Percentiles rank a stretch among this genome's conserved stretches.
Evolutionary conservation across 2,113 vertebrate species (phyloP).

Genomic region (Scolopax mira): DNA sequence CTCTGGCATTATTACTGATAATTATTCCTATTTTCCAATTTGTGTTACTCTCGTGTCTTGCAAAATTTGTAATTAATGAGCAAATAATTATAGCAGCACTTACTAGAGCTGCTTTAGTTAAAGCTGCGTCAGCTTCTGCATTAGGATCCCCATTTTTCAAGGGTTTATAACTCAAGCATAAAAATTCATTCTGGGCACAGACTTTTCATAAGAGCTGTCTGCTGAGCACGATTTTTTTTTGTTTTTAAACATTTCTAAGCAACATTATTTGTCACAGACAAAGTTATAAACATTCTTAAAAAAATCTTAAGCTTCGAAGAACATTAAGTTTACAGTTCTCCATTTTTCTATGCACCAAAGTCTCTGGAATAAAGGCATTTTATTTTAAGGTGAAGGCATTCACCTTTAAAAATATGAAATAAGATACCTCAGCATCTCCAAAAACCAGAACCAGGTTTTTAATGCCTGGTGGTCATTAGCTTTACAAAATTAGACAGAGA

Average conservation of each 20-base stretch:
- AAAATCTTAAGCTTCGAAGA: not conserved
- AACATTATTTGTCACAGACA: not conserved
- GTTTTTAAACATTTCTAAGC: not conserved
- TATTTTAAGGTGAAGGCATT: not conserved
- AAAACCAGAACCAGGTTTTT: not conserved
- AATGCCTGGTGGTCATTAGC: not conserved
- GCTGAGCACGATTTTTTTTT: not conserved
- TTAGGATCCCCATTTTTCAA: conserved; percentile 64
- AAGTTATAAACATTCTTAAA: not conserved
- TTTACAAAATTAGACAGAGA: not conserved
- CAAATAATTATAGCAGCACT: conserved; percentile 72
- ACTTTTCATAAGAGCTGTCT: conserved; percentile 21
- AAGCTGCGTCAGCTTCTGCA: conserved; percentile 67
- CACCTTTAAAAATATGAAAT: not conserved
- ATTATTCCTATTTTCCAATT: conserved; percentile 76
- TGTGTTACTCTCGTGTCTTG: conserved; percentile 72
- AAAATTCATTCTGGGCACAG: conserved; percentile 45
- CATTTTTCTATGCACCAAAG: not conserved
- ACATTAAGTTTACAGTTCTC: not conserved
- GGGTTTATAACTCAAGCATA: conserved; percentile 67
- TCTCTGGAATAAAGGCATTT: not conserved
- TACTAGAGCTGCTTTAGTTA: conserved; percentile 62
- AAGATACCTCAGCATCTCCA: not conserved
- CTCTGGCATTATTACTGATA: conserved; percentile 64
- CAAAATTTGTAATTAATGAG: conserved; percentile 74